These are phyloP conservation scores for Bubo scandiacus DNA, from an alignment of 2,113 vertebrate genomes.

Conservation along the genomic window DNA sequence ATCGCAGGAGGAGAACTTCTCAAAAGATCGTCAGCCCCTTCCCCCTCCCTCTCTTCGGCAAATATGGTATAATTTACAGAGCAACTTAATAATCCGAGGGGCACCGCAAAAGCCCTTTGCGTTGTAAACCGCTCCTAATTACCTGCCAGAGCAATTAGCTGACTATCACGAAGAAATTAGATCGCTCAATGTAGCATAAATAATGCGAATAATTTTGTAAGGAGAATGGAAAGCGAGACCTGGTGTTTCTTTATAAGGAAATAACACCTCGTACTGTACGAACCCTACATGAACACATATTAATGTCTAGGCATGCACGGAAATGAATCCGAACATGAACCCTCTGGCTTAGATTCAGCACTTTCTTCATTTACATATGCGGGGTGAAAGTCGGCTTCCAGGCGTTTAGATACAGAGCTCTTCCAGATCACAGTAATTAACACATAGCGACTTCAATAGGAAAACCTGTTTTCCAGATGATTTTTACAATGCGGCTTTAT, in stretches of 20 bases:
- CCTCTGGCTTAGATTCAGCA: constrained; percentile 77
- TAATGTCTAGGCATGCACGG: constrained; percentile 80
- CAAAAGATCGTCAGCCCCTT: constrained; percentile 53
- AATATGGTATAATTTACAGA: constrained; percentile 88
- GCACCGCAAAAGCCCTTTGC: constrained; percentile 79
- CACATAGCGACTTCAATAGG: constrained; percentile 82
- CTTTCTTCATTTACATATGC: constrained; percentile 77
- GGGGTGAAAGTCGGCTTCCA: constrained; percentile 80
- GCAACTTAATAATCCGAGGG: constrained; percentile 85
- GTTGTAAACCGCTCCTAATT: constrained; percentile 86
- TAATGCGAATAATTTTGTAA: constrained; percentile 88
- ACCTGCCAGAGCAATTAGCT: constrained; percentile 95
- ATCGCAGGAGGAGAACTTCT: constrained; percentile 77
- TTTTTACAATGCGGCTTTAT: constrained; percentile 87
- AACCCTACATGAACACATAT: constrained; percentile 78
- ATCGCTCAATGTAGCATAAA: constrained; percentile 90
- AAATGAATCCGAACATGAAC: constrained; percentile 76
- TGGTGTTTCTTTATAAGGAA: constrained; percentile 86
- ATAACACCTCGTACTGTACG: constrained; percentile 81
- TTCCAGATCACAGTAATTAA: constrained; percentile 86
- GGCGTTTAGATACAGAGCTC: constrained; percentile 78
- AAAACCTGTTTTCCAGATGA: constrained; percentile 87
- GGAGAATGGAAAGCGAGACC: constrained; percentile 86
- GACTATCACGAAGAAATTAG: constrained; percentile 93
- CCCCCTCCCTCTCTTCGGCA: constrained; percentile 67